phyloP scores from a whole-genome alignment of 2,888 invertebrate species.

The Globia sparganii region DNA sequence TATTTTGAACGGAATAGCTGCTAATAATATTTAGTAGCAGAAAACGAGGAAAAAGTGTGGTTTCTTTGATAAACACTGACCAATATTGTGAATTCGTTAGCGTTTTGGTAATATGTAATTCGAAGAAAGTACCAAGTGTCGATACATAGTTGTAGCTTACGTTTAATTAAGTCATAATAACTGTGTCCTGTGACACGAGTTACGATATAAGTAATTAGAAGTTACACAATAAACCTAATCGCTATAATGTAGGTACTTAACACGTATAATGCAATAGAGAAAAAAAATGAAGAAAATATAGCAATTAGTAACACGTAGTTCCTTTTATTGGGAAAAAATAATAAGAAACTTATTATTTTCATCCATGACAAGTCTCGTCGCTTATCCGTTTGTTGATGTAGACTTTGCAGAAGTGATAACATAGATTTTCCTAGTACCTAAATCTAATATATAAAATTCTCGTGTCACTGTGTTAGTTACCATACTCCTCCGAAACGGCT shows the following conservation, averaged over 20 bases:
- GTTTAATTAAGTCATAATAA: no score
- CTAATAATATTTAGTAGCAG: constrained; percentile 48
- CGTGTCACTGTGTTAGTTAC: no score
- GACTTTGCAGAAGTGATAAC: not conserved
- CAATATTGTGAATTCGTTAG: not conserved
- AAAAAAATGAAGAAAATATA: not conserved
- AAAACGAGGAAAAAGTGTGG: constrained; percentile 4
- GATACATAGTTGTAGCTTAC: not conserved
- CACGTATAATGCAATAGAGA: not conserved
- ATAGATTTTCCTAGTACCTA: not conserved
- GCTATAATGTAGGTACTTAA: not conserved
- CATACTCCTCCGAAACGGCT: no score
- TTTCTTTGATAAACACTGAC: constrained; percentile 7
- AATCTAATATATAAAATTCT: no score
- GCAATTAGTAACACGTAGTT: not conserved
- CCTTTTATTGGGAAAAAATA: not conserved
- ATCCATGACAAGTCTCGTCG: not conserved
- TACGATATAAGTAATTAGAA: constrained; percentile 13
- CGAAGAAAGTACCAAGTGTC: not conserved
- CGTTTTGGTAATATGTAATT: not conserved
- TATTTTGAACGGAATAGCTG: constrained; percentile 33
- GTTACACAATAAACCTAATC: not conserved
- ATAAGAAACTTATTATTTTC: no score
- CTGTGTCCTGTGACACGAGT: not conserved
- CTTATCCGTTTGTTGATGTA: constrained; percentile 1